Evolutionary conservation across 2,113 vertebrate genomes (phyloP).

Genomic region (Mirza zaza): DNA sequence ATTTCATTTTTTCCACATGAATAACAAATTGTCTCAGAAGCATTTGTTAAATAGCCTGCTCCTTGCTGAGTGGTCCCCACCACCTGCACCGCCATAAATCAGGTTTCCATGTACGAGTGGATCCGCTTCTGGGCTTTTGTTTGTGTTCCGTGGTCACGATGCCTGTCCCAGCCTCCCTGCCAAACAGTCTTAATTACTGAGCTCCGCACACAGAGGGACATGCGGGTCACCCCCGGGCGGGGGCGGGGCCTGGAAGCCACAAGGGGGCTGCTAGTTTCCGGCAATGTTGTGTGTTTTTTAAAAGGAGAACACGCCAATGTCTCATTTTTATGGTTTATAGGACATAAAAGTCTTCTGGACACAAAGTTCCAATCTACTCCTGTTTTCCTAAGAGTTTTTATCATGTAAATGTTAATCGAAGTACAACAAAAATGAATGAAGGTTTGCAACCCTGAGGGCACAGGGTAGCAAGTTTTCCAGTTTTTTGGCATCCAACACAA

Average conservation of each 20-base stretch:
- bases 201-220: no score
- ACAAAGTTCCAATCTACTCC: not conserved
- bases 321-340: not conserved
- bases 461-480: not conserved
- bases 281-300: not conserved
- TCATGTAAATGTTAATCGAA: not conserved
- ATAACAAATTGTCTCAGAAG: constrained; percentile 47
- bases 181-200: not conserved
- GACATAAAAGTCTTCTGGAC: no score
- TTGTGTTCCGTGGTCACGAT: not conserved
- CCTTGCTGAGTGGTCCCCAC: not conserved
- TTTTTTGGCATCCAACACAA: no score
- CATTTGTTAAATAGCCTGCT: constrained; percentile 10
- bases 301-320: no score
- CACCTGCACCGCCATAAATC: not conserved
- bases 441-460: rapidly evolving
- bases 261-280: not conserved
- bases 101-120: not conserved
- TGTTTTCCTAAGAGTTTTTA: not conserved
- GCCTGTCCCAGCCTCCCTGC: not conserved
- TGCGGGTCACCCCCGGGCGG: not conserved
- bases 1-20: constrained; percentile 74
- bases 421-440: not conserved
- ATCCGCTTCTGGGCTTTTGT: not conserved
- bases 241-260: rapidly evolving